Conservation (phyloP, 2,113 vertebrate species). For the Lepus europaeus region DNA sequence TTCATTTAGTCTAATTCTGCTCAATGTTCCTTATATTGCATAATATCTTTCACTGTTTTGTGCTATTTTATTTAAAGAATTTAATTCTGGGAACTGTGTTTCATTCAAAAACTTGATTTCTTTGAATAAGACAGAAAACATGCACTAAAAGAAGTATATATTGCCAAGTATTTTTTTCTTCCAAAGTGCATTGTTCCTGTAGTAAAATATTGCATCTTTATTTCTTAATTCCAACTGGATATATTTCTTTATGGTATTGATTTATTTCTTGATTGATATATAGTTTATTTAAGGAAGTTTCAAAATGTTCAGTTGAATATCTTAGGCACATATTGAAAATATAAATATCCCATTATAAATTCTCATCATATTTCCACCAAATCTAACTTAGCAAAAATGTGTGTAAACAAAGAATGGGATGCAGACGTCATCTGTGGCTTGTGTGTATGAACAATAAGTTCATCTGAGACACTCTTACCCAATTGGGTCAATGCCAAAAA, state of each 20-base stretch:
- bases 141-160: slow-evolving; percentile 53
- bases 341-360: neutral
- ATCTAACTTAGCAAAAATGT: neutral
- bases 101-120: slow-evolving; percentile 35
- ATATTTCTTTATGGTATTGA: slow-evolving; percentile 11
- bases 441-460: neutral
- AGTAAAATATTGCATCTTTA: neutral
- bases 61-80: slow-evolving; percentile 68
- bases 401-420: neutral
- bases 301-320: neutral
- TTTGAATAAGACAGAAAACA: slow-evolving; percentile 47
- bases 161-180: slow-evolving; percentile 26
- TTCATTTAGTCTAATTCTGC: slow-evolving; percentile 60
- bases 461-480: neutral
- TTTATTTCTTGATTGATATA: slow-evolving; percentile 37
- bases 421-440: neutral
- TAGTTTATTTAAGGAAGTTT: neutral
- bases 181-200: neutral
- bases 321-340: neutral
- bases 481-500: slow-evolving; percentile 18
- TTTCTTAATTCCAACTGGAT: slow-evolving; percentile 53
- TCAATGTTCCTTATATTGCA: slow-evolving; percentile 55
- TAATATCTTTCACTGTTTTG: slow-evolving; percentile 46
- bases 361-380: neutral
- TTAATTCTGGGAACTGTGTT: slow-evolving; percentile 40